A percentile compares a stretch with the other conserved stretches of the same genome.
Evolutionary conservation across 2,113 vertebrate genomes (phyloP).

Genomic region (Poecilia latipinna): DNA sequence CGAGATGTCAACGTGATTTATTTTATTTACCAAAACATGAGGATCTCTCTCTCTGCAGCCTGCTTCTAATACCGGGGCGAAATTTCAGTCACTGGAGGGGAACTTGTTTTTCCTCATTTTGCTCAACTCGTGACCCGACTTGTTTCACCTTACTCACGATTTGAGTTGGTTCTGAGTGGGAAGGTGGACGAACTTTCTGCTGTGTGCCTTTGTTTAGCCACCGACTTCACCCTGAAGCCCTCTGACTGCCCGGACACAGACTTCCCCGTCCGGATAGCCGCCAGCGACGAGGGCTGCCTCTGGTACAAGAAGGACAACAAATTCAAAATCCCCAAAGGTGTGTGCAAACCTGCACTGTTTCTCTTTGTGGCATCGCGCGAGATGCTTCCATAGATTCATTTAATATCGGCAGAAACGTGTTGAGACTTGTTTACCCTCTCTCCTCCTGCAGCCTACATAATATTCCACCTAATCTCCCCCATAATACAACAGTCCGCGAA

Average conservation of each 20-base stretch:
- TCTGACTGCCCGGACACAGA: slow-evolving; percentile 90
- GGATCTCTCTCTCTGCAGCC: too few relatives aligned
- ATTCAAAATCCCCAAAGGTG: slow-evolving; percentile 97
- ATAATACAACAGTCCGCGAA: slow-evolving; percentile 92
- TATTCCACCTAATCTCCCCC: slow-evolving; percentile 94
- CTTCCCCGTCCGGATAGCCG: slow-evolving; percentile 86
- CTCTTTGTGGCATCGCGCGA: slow-evolving; percentile 13
- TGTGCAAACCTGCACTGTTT: slow-evolving; percentile 5
- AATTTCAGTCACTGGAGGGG: slow-evolving; percentile 9
- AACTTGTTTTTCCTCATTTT: slow-evolving; percentile 19
- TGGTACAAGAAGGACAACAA: slow-evolving; percentile 98
- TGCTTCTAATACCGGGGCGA: too few relatives aligned
- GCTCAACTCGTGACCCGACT: slow-evolving; percentile 28
- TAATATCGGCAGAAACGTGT: neutral
- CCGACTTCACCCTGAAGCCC: slow-evolving; percentile 91
- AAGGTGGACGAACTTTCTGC: slow-evolving; percentile 24
- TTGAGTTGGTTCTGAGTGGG: slow-evolving; percentile 25
- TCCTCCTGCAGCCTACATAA: slow-evolving; percentile 86
- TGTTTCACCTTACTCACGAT: slow-evolving; percentile 35
- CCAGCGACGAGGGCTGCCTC: slow-evolving; percentile 86
- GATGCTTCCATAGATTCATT: slow-evolving; percentile 12
- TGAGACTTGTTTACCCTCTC: slow-evolving; percentile 57
- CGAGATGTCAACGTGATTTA: neutral
- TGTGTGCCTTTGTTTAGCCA: slow-evolving; percentile 80
- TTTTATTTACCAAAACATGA: too few relatives aligned